These are phyloP conservation scores for Aythya baeri DNA, from an alignment of 2,113 vertebrate genomes.

Conservation along the genomic window DNA sequence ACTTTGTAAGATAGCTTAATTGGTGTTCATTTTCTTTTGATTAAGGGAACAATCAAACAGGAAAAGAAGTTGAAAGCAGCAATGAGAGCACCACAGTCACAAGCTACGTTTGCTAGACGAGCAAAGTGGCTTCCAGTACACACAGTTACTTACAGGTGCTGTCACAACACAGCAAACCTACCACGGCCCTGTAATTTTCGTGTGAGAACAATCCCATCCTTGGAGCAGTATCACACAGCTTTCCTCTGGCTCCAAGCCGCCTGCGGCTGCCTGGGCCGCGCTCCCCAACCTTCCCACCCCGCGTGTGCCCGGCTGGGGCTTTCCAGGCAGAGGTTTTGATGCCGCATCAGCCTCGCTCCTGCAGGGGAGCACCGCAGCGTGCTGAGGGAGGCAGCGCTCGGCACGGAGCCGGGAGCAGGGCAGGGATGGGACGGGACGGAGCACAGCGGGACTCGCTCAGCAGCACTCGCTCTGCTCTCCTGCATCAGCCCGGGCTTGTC, in stretches of 20 bases:
- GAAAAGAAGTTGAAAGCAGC: background rate
- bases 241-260: background rate
- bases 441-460: background rate
- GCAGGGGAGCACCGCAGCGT: fast-evolving
- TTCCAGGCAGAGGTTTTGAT: fast-evolving
- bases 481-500: background rate
- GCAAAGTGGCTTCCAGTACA: fast-evolving
- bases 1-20: background rate
- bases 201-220: background rate
- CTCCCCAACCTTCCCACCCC: background rate
- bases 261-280: fast-evolving
- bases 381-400: background rate
- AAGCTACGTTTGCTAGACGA: fast-evolving
- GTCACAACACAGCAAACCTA: fast-evolving
- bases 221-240: background rate
- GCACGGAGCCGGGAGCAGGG: fast-evolving
- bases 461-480: fast-evolving
- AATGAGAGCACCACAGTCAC: background rate
- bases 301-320: background rate
- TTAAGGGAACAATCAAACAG: background rate
- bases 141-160: background rate
- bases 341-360: fast-evolving
- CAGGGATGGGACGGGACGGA: too few species aligned
- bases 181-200: background rate
- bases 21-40: background rate